phyloP scores from a whole-genome alignment of 2,888 invertebrate genomes.

The Labia minor region DNA sequence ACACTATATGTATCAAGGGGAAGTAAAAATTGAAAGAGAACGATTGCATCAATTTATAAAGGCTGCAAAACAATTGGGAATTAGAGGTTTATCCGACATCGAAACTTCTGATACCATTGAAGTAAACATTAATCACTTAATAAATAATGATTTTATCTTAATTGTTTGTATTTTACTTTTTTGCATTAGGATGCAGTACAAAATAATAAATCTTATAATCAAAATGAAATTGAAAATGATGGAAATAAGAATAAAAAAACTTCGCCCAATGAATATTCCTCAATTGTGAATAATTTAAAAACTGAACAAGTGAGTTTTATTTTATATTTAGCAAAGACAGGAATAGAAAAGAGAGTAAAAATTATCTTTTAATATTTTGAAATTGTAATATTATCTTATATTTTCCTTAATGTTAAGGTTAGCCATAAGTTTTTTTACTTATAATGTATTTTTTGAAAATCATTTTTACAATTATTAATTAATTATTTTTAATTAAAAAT shows the following conservation, averaged over 20 bases:
- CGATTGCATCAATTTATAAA: conserved; percentile 31
- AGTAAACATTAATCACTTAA: background rate
- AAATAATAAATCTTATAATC: background rate
- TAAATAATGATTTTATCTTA: no score
- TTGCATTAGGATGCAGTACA: background rate
- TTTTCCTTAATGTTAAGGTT: no score
- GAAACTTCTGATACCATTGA: background rate
- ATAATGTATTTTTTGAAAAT: no score
- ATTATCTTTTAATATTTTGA: no score
- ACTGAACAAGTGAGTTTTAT: background rate
- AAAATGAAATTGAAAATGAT: background rate
- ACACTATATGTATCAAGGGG: conserved; percentile 33
- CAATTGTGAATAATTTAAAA: background rate
- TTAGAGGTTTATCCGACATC: conserved; percentile 29
- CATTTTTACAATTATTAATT: no score
- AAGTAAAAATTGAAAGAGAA: conserved; percentile 32
- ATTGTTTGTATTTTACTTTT: no score
- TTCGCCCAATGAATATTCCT: background rate
- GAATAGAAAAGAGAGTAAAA: no score
- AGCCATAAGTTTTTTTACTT: no score
- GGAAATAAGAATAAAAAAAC: background rate
- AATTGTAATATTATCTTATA: no score
- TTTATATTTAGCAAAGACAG: no score
- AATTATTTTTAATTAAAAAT: no score
- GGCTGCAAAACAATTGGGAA: conserved; percentile 32